Base-by-base conservation (phyloP, 2,797 vertebrate genomes). In the Acrocephalus scirpaceus region DNA sequence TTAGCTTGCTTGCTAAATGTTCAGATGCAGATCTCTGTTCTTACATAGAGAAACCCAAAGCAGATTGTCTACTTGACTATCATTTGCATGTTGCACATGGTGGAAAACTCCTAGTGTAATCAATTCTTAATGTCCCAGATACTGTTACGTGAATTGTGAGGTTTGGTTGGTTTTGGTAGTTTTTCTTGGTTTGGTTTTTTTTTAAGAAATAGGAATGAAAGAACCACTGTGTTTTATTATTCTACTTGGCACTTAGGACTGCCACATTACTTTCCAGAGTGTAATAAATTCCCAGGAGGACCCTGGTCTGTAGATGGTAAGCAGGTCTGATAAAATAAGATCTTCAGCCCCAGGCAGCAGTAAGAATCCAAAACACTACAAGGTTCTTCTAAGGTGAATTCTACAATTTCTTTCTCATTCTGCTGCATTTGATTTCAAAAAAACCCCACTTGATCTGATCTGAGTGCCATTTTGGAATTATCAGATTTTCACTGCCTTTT, bases 401-500 rank as follows among this genome's bases (percentile, higher is more conserved):
- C 50, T 60, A 42, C 57, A 50, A 36, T 77, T 95, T 91, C 78
- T 53, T 77, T 67, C 53, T 48, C 7, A 2, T 93, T 87, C 84
- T 87, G 58, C 51, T 45, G 51, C 51, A 42, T 62, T 69, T 67
- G 61, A 77, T 69, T 79, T 69, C 1, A 70, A 72, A 72, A 56
- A 61, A 54, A 0, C 1, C 1, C 18, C 54, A 50, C 80, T 74
- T 66, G 83, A 94, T 94, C 79, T 81, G 77, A 96, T 79, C 61
- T 25, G 69, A 75, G 74, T 96, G 89, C 91, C 94, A 93, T 95
- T 93, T 96, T 97, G 96, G 90, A 97, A 93, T 64, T 23, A 94
- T 92, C 94, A 92, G 96, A 95, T 95, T 97, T 95, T 87, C 78
- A 69, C 32, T 78, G 88, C 90, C 88, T 95, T 89, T 91, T 92